Evolutionary conservation across 1,140 invertebrate species (phyloP).

Genomic region (Zophobas morio): DNA sequence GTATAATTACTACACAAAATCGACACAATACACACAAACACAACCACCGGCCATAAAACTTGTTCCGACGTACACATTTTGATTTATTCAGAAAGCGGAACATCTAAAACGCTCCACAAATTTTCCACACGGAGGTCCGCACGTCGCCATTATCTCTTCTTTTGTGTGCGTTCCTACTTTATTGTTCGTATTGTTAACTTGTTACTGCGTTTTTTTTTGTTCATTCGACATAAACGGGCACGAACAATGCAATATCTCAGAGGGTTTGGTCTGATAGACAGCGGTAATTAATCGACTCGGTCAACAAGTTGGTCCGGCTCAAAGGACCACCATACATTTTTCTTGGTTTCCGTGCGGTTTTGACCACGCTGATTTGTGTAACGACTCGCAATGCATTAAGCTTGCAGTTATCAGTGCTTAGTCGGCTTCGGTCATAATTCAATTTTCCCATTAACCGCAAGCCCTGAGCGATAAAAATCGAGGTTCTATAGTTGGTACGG

Average conservation of each 20-base stretch:
- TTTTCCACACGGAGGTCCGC: background rate
- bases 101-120: background rate
- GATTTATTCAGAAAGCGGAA: background rate
- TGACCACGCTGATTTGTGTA: background rate
- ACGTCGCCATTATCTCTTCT: background rate
- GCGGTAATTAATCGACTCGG: background rate
- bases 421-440: background rate
- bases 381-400: slow-evolving; percentile 5
- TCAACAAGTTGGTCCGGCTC: too few species aligned
- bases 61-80: background rate
- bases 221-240: background rate
- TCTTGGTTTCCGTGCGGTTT: background rate
- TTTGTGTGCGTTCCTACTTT: slow-evolving; percentile 5
- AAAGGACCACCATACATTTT: too few species aligned
- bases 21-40: too few species aligned
- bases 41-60: too few species aligned
- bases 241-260: background rate
- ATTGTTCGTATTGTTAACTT: slow-evolving; percentile 8
- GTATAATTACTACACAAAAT: too few species aligned
- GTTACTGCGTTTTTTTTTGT: background rate
- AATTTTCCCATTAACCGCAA: slow-evolving; percentile 13
- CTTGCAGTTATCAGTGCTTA: slow-evolving; percentile 1
- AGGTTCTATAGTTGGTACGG: background rate
- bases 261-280: background rate
- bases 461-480: background rate